Conservation (phyloP, 2,888 invertebrate genomes). For the Stenodema calcarata region DNA sequence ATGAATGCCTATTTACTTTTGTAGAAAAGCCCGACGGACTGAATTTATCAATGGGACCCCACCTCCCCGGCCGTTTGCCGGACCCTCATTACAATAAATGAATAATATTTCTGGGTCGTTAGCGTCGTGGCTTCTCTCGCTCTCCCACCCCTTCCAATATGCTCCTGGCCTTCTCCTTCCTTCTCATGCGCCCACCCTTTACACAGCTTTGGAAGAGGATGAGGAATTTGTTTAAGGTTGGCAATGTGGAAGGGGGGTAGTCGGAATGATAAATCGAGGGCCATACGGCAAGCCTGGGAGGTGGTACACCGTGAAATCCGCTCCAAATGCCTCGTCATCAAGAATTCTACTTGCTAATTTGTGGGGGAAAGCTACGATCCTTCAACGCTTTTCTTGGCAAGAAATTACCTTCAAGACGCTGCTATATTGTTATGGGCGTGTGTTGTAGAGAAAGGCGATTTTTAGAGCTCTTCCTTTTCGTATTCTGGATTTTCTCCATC, state of each 20-base stretch:
- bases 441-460: background rate
- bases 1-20: conserved; percentile 46
- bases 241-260: background rate
- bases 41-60: conserved; percentile 42
- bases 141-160: background rate
- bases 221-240: background rate
- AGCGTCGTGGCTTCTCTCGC: conserved; percentile 7
- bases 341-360: conserved; percentile 36
- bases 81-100: conserved; percentile 48
- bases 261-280: conserved; percentile 26
- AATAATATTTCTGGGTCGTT: conserved; percentile 49
- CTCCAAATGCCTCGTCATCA: conserved; percentile 34
- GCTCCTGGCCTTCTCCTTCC: background rate
- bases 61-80: background rate
- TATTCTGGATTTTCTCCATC: too few species aligned
- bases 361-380: conserved; percentile 9
- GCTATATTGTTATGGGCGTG: background rate
- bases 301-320: conserved; percentile 42
- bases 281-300: conserved; percentile 10
- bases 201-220: background rate
- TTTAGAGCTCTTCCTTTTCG: background rate
- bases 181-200: background rate
- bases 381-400: conserved; percentile 8
- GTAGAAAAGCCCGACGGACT: background rate
- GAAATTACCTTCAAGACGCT: conserved; percentile 11